These are phyloP conservation scores for Zoanthus sansibaricus DNA, from an alignment of 92 coral and sea anemone genomes.

Conservation along the genomic window DNA sequence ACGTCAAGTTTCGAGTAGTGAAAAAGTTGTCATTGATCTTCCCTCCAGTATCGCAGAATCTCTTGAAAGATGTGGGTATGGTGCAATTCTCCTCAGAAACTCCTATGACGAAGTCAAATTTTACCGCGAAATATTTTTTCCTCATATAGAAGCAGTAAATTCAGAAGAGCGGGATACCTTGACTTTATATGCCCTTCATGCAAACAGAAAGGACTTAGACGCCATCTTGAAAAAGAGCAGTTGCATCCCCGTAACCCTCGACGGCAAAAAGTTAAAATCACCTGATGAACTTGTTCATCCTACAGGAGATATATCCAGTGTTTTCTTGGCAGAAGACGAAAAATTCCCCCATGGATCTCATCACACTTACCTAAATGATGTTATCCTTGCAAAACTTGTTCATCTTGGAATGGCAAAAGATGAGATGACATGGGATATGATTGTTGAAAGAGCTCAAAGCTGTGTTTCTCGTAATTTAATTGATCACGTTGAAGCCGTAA, in stretches of 20 bases:
- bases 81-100: constrained; percentile 12
- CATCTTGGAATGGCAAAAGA: constrained; percentile 82
- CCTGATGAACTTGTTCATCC: constrained; percentile 72
- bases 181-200: constrained; percentile 61
- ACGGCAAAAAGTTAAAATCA: constrained; percentile 53
- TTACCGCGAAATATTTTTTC: constrained; percentile 72
- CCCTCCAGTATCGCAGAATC: constrained; percentile 63
- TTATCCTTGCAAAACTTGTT: constrained; percentile 63
- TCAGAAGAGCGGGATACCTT: constrained; percentile 49
- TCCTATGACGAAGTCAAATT: constrained; percentile 63
- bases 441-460: constrained; percentile 82
- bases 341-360: constrained; percentile 70
- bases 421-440: constrained; percentile 64
- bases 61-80: constrained; percentile 49
- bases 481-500: constrained; percentile 53
- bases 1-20: background rate
- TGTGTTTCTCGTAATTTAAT: constrained; percentile 22
- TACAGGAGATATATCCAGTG: constrained; percentile 52
- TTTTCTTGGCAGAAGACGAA: constrained; percentile 70
- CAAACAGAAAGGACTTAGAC: constrained; percentile 29
- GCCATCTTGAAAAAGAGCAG: constrained; percentile 30
- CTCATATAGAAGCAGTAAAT: constrained; percentile 48
- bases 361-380: constrained; percentile 45
- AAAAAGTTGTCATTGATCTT: constrained; percentile 60
- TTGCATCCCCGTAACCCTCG: constrained; percentile 77